These are phyloP conservation scores for Dromius quadrimaculatus DNA, from an alignment of 2,888 invertebrate species.

Conservation along the genomic window DNA sequence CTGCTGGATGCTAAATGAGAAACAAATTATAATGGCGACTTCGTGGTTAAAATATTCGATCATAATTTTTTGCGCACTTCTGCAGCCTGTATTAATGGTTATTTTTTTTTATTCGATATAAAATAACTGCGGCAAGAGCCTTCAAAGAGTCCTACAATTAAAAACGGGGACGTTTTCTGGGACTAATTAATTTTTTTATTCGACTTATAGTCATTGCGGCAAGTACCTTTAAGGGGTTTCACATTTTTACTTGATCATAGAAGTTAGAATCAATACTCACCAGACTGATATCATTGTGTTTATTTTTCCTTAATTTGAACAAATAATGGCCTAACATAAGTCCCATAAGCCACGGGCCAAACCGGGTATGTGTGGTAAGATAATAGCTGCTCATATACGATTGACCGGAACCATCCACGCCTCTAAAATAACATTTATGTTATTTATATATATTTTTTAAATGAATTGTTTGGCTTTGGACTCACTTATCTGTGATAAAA, in stretches of 20 bases:
- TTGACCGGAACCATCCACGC: neutral
- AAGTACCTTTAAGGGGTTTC: no score
- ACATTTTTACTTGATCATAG: no score
- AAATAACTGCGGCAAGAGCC: no score
- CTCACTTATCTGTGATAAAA: conserved; percentile 10
- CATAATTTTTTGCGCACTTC: conserved; percentile 11
- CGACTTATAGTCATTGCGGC: no score
- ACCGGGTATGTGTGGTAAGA: conserved; percentile 22
- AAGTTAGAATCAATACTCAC: no score
- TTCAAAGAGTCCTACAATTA: no score
- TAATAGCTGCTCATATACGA: conserved; percentile 16
- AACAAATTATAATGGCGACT: neutral
- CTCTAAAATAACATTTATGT: conserved; percentile 14
- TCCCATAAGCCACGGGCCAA: conserved; percentile 40
- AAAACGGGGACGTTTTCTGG: no score
- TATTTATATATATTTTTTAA: neutral
- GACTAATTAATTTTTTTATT: no score
- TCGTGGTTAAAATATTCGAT: neutral
- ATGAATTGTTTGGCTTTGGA: no score
- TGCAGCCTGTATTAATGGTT: no score
- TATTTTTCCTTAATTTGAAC: conserved; percentile 28
- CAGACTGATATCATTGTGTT: neutral
- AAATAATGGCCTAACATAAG: conserved; percentile 41
- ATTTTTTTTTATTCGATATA: no score
- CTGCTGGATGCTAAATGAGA: conserved; percentile 3